Base-by-base conservation (phyloP, 2,797 vertebrate species). In the Malacoctenus gilli region DNA sequence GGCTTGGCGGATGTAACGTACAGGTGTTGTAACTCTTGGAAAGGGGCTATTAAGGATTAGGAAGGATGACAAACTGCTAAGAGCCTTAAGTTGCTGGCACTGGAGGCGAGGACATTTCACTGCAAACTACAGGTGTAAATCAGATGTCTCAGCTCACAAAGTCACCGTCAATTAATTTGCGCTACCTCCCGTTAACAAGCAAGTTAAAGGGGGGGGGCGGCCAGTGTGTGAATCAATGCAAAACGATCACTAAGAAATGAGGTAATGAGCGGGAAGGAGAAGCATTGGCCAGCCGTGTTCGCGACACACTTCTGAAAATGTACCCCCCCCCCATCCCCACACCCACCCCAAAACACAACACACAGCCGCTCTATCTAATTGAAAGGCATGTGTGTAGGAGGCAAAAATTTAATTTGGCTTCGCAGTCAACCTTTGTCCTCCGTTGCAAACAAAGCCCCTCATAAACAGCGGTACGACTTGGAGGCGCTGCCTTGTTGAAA, bases 41-140 rank as follows among this genome's bases (percentile, higher is more conserved):
- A 59, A n/a, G n/a, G 52, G 60, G 55, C 53, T 83, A 67, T 75
- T 77, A 75, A 60, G 71, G 72, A 77, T 87, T 81, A 77, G 65
- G 41, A 56, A 43, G 39, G 60, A 54, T 60, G 68, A 36, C 59
- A 70, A 77, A 72, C 56, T 52, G 72, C 73, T 81, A 38, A 63
- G 61, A 71, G 42, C 59, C 51, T 58, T 25, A 55, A 62, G 66
- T 72, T 59, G 23, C 50, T 63, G 54, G 31, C 19, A 15, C 21
- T 4, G 20, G 34, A 52, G 35, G 43, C 30, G 46, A 41, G 16
- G 11, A 25, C 7, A 21, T 65, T 54, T 71, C 25, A 10, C 15
- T 36, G 13, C 11, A 62, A 59, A 54, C 25, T 39, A 8, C 5
- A 57, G n/a, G 14, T 35, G 30, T n/a, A 70, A 61, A 63, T 55